A percentile compares a stretch with the other conserved stretches of the same genome.
These are phyloP conservation scores for Hiodon tergisus DNA, from an alignment of 2,113 vertebrate species.

Conservation along the genomic window DNA sequence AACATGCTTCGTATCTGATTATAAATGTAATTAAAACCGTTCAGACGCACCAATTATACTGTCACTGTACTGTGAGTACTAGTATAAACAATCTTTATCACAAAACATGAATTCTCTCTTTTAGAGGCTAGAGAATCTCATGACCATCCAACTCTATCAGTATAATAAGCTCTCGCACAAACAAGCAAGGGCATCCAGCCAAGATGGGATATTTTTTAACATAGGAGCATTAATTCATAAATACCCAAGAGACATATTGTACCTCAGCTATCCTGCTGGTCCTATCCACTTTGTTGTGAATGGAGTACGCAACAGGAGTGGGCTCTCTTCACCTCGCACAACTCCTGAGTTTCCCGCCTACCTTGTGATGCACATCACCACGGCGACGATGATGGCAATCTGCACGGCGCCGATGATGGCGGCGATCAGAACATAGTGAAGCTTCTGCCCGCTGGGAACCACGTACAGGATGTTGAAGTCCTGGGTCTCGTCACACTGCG, in stretches of 20 bases:
- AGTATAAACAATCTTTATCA: too few species aligned
- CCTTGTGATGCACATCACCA: conserved; percentile 97
- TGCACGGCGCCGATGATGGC: conserved; percentile 93
- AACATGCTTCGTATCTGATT: too few species aligned
- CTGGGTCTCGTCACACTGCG: conserved; percentile 85
- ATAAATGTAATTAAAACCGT: too few species aligned
- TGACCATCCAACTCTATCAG: neutral
- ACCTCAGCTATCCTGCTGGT: too few species aligned
- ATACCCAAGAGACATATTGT: too few species aligned
- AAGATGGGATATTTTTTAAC: neutral
- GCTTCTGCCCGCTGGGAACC: conserved; percentile 91
- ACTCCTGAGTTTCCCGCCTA: conserved; percentile 39
- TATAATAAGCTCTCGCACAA: neutral
- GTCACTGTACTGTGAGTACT: too few species aligned
- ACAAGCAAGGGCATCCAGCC: neutral
- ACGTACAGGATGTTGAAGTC: conserved; percentile 96
- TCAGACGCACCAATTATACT: too few species aligned
- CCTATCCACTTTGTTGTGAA: neutral
- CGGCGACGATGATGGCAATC: conserved; percentile 91
- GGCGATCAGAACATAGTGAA: conserved; percentile 92
- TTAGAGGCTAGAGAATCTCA: neutral
- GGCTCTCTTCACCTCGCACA: neutral
- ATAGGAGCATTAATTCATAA: neutral
- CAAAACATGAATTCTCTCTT: neutral
- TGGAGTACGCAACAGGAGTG: neutral